A percentile compares a stretch with the other conserved stretches of the same genome.
Evolutionary conservation across 30 jellyfish, hydroid and myxozoan genomes (phyloP).

Genomic region (Aurelia aurita): DNA sequence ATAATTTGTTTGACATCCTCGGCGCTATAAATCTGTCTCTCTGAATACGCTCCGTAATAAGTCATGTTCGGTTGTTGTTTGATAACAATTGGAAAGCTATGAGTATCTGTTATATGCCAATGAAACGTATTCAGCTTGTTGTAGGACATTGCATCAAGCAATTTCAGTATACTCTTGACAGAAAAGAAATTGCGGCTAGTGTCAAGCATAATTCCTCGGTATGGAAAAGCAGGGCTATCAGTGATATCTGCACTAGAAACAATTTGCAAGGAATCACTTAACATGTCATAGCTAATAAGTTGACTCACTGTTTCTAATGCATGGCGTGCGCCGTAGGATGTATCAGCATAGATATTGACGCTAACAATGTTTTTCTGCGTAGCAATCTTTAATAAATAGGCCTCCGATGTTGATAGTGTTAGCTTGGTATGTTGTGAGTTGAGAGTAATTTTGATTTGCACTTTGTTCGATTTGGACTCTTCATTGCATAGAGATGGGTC

Average conservation of each 20-base stretch:
- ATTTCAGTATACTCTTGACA: conserved; percentile 38
- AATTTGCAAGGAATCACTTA: conserved; percentile 76
- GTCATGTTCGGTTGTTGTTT: conserved; percentile 47
- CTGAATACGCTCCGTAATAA: conserved; percentile 65
- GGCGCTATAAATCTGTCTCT: conserved; percentile 39
- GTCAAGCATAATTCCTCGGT: conserved; percentile 80
- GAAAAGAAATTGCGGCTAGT: conserved; percentile 75
- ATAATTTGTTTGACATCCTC: conserved; percentile 44
- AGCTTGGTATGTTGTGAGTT: conserved; percentile 39
- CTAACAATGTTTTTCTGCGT: background rate
- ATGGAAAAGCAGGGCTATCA: conserved; percentile 67
- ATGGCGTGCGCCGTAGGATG: conserved; percentile 89
- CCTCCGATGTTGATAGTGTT: conserved; percentile 69
- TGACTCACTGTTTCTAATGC: conserved; percentile 89
- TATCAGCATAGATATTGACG: conserved; percentile 58
- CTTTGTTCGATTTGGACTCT: conserved; percentile 13
- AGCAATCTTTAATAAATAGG: conserved; percentile 44
- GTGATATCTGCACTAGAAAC: conserved; percentile 69
- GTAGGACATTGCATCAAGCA: conserved; percentile 75
- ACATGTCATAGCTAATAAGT: conserved; percentile 66
- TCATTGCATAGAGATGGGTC: conserved; percentile 38
- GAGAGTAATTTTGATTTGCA: conserved; percentile 25
- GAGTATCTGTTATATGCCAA: conserved; percentile 76
- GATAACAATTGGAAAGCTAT: conserved; percentile 65
- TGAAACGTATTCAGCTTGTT: conserved; percentile 70